Conservation (phyloP, 2,797 vertebrate genomes). For the Acanthopagrus latus region DNA sequence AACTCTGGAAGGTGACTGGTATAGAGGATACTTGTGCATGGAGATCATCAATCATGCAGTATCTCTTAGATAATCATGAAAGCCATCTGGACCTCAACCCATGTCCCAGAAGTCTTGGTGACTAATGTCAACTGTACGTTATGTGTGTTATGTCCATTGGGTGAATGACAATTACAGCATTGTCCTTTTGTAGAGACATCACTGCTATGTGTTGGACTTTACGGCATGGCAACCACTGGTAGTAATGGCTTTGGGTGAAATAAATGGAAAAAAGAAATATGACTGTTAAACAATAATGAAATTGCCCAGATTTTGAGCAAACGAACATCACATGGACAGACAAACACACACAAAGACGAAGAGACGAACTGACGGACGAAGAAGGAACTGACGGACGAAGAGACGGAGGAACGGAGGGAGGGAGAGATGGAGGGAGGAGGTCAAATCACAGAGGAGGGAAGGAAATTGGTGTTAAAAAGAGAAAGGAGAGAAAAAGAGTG, state of each 20-base stretch:
- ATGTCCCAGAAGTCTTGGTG: slow-evolving; percentile 29
- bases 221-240: slow-evolving; percentile 64
- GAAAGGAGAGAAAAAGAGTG: slow-evolving; percentile 56
- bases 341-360: slow-evolving; percentile 70
- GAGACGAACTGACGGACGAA: slow-evolving; percentile 70
- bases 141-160: slow-evolving; percentile 23
- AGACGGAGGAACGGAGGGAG: slow-evolving; percentile 60
- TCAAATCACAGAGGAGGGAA: slow-evolving; percentile 79
- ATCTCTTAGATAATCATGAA: slow-evolving; percentile 72
- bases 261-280: slow-evolving; percentile 53
- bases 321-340: slow-evolving; percentile 73
- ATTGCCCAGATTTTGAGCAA: slow-evolving; percentile 64
- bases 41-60: slow-evolving; percentile 68
- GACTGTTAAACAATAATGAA: slow-evolving; percentile 65
- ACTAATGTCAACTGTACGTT: slow-evolving; percentile 27
- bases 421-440: slow-evolving; percentile 64
- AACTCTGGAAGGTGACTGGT: slow-evolving; percentile 56
- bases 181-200: slow-evolving; percentile 44
- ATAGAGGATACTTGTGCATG: slow-evolving; percentile 63
- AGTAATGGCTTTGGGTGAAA: slow-evolving; percentile 72
- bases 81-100: slow-evolving; percentile 67
- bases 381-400: slow-evolving; percentile 52
- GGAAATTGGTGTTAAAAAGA: slow-evolving; percentile 51
- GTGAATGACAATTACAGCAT: slow-evolving; percentile 38
- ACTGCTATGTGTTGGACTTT: slow-evolving; percentile 49